A percentile compares a stretch with the other conserved stretches of the same genome.
phyloP scores from a whole-genome alignment of 2,888 invertebrate genomes.

The Dusona sp. region DNA sequence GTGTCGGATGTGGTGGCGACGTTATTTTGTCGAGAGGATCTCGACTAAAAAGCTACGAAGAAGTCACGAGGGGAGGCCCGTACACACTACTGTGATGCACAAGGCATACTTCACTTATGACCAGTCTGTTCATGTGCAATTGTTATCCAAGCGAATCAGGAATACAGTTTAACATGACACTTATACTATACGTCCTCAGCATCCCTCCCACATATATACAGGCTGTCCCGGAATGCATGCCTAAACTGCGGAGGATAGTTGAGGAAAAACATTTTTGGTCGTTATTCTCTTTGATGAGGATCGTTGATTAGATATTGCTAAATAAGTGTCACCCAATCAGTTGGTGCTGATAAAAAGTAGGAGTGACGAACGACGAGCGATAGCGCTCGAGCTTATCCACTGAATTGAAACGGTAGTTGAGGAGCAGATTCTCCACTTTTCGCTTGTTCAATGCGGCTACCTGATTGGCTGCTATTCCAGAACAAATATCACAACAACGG shows the following conservation, averaged over 20 bases:
- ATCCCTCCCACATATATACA: conserved; percentile 40
- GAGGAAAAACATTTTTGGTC: neutral
- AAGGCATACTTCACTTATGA: conserved; percentile 53
- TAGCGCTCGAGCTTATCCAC: no score
- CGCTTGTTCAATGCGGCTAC: neutral
- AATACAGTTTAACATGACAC: conserved; percentile 55
- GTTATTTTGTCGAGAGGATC: conserved; percentile 38
- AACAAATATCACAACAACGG: neutral
- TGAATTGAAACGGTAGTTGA: neutral
- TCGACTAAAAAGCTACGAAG: conserved; percentile 43
- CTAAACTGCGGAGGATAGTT: neutral
- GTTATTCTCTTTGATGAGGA: no score
- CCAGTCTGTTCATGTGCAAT: conserved; percentile 54
- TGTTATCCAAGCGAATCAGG: conserved; percentile 56
- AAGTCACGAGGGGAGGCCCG: conserved; percentile 47
- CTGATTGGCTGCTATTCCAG: neutral
- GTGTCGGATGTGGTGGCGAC: conserved; percentile 50
- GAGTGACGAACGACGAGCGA: no score
- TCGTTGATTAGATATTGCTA: no score
- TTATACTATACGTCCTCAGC: conserved; percentile 21
- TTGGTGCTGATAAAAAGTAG: no score
- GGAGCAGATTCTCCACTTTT: neutral
- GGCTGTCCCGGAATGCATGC: neutral
- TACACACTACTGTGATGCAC: conserved; percentile 31
- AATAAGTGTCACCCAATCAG: no score